Base-by-base conservation (phyloP, 2,888 invertebrate genomes). In the Endomychus coccineus region DNA sequence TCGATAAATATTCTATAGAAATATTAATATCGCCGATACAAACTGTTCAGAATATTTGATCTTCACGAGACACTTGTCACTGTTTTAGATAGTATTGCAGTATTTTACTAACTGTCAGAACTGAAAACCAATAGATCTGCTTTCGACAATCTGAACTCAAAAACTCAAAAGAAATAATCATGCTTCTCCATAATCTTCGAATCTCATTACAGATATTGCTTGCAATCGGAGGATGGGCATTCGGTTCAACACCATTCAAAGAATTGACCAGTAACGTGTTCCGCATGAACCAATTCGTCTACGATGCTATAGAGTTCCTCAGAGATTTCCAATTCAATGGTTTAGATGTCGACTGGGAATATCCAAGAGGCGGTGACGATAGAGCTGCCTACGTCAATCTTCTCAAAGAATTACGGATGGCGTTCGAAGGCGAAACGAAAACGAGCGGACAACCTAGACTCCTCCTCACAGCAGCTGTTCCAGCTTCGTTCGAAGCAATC, bases 151-250 rank as follows among this genome's bases (percentile, higher is more conserved):
- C n/a, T n/a, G n/a, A n/a, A n/a, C n/a, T n/a, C n/a, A n/a, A n/a
- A n/a, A n/a, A n/a, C n/a, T n/a, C n/a, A n/a, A n/a, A n/a, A n/a
- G n/a, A n/a, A n/a, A n/a, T n/a, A n/a, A n/a, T n/a, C n/a, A n/a
- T n/a, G n/a, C n/a, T n/a, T n/a, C n/a, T n/a, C n/a, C n/a, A n/a
- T n/a, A 9, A 15, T 28, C 10, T 13, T 14, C 30, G 4, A 11
- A 13, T 38, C 39, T 45, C 13, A 38, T 55, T 58, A 4, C 54
- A 88, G 80, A 75, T 89, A 42, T 68, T 89, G 1, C 67, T 90
- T 10, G 89, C 89, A 1, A 88, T 95, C 50, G 95, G 95, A 38
- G 95, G 95, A 12, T 95, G 94, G 94, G 90, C 90, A 1, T 94
- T 94, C 56, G 94, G 94, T 7, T 92, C 94, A 1, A 90, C 89